Percentiles rank a stretch among this genome's conserved stretches.
Conservation (phyloP, 2,888 invertebrate species). For the Escarpia spicata region DNA sequence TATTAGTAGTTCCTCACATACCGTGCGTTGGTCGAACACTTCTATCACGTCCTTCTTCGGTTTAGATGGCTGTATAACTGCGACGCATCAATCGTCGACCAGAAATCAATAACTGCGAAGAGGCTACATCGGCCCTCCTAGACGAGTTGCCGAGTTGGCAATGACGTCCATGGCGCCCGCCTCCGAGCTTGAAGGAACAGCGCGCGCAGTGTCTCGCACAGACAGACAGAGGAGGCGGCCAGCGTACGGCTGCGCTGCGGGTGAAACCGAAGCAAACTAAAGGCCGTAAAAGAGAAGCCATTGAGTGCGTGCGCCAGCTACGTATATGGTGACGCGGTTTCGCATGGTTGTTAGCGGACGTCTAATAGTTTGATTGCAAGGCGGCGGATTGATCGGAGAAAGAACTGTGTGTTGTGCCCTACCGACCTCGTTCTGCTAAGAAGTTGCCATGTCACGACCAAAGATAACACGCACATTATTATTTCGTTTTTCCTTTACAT, state of each 20-base stretch:
- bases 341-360: not conserved
- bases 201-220: not conserved
- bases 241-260: not conserved
- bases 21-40: not conserved
- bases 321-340: conserved; percentile 13
- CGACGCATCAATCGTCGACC: not conserved
- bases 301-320: not conserved
- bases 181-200: conserved; percentile 3
- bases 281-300: conserved; percentile 16
- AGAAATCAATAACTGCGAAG: not conserved
- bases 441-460: not conserved
- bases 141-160: not conserved
- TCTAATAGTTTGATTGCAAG: not conserved
- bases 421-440: not conserved
- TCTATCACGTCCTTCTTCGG: not conserved
- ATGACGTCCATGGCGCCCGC: conserved; percentile 5
- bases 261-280: not conserved
- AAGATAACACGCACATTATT: not conserved
- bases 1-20: not conserved
- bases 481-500: not conserved
- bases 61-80: not conserved
- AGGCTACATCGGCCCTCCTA: not conserved
- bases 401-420: not conserved
- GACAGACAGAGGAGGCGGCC: not conserved
- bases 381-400: not conserved